Evolutionary conservation across 2,888 invertebrate species (phyloP).

Genomic region (Yponomeuta plumbellus): DNA sequence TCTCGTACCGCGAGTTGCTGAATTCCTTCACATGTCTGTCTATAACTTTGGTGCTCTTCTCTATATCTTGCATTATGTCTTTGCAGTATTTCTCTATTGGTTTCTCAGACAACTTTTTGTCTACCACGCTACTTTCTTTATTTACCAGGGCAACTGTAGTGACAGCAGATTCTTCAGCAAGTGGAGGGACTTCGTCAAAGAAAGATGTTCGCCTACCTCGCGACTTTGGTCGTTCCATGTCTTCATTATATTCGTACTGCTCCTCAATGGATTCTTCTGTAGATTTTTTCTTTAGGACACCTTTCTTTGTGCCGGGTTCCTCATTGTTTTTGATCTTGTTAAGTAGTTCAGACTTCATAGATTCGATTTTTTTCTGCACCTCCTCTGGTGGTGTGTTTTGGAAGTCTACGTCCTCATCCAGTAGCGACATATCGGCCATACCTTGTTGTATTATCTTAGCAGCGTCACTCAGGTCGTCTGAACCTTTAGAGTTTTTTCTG

Average conservation of each 20-base stretch:
- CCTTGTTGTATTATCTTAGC: slow-evolving; percentile 76
- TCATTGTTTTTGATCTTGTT: slow-evolving; percentile 59
- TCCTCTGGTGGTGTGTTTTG: slow-evolving; percentile 42
- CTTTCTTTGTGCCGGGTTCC: slow-evolving; percentile 43
- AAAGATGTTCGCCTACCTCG: slow-evolving; percentile 56
- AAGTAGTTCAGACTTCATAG: slow-evolving; percentile 56
- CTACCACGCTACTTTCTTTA: slow-evolving; percentile 39
- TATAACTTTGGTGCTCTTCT: slow-evolving; percentile 63
- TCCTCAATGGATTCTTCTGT: slow-evolving; percentile 62
- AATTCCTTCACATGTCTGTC: slow-evolving; percentile 71
- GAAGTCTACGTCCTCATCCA: slow-evolving; percentile 46
- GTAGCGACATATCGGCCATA: slow-evolving; percentile 66
- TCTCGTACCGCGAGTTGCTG: slow-evolving; percentile 58
- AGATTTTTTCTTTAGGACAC: slow-evolving; percentile 42
- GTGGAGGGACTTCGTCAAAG: slow-evolving; percentile 38
- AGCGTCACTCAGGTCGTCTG: slow-evolving; percentile 66
- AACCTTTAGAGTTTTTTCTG: slow-evolving; percentile 50
- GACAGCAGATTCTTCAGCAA: slow-evolving; percentile 34
- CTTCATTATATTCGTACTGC: slow-evolving; percentile 35
- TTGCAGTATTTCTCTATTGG: slow-evolving; percentile 63
- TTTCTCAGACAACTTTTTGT: slow-evolving; percentile 44
- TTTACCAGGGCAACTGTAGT: slow-evolving; percentile 38
- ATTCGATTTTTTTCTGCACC: slow-evolving; percentile 56
- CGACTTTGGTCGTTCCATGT: slow-evolving; percentile 52
- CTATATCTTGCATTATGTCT: slow-evolving; percentile 63